These are phyloP conservation scores for Danio tinwini DNA, from an alignment of 2,797 vertebrate species.

Conservation along the genomic window DNA sequence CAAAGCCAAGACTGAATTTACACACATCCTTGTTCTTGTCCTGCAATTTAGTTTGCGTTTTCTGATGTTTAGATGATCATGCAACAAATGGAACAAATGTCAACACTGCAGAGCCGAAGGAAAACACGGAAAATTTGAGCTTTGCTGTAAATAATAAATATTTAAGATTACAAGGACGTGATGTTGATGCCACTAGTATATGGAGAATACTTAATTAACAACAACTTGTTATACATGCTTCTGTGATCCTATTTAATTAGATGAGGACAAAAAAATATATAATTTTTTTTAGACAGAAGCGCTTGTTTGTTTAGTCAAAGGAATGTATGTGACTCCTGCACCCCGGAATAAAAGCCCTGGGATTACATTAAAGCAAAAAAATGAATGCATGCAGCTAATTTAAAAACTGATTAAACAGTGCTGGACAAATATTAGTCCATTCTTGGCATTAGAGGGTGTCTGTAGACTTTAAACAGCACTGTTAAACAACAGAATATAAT, in stretches of 20 bases:
- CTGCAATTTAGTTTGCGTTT: constrained; percentile 15
- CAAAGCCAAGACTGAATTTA: neutral
- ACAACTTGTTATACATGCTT: neutral
- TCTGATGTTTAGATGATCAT: constrained; percentile 5
- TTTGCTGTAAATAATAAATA: constrained; percentile 17
- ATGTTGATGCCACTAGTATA: neutral
- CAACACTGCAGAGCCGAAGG: neutral
- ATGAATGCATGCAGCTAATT: constrained; percentile 5
- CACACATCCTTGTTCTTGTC: neutral
- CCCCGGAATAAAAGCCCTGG: neutral
- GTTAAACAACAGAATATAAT: neutral
- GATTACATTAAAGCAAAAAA: constrained; percentile 4
- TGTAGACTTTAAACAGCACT: neutral
- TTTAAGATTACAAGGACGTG: constrained; percentile 8
- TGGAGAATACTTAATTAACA: constrained; percentile 9
- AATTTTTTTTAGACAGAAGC: constrained; percentile 7
- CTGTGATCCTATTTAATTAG: neutral
- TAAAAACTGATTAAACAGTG: neutral
- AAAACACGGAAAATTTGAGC: constrained; percentile 20
- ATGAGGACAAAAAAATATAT: neutral
- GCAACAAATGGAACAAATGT: constrained; percentile 11
- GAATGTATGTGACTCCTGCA: neutral
- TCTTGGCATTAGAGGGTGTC: neutral
- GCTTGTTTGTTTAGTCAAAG: neutral
- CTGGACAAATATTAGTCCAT: constrained; percentile 10